Evolutionary conservation across 2,113 vertebrate genomes (phyloP).

Genomic region (Pangasianodon hypophthalmus): DNA sequence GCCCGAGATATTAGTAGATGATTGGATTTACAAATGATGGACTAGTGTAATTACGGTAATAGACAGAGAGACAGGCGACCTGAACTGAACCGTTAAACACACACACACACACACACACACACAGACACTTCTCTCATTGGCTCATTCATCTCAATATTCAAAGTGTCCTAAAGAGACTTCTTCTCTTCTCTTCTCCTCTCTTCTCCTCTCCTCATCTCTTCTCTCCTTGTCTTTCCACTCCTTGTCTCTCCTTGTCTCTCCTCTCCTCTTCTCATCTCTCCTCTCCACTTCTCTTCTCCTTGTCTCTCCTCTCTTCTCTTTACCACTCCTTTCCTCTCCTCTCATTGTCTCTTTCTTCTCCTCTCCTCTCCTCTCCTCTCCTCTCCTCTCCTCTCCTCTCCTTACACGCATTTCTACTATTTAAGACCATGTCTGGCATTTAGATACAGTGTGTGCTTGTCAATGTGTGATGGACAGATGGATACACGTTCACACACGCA

Average conservation of each 20-base stretch:
- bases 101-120: conserved; percentile 43
- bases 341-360: conserved; percentile 1
- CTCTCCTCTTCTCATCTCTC: conserved; percentile 12
- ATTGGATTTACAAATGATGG: conserved; percentile 70
- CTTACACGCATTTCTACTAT: background rate
- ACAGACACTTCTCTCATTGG: conserved; percentile 67
- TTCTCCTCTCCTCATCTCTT: conserved; percentile 30
- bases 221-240: background rate
- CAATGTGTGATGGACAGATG: background rate
- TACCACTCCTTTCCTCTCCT: background rate
- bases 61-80: background rate
- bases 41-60: conserved; percentile 61
- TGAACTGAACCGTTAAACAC: background rate
- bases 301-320: no score
- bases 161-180: conserved; percentile 5
- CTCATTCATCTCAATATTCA: conserved; percentile 65
- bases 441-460: background rate
- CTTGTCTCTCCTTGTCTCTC: conserved; percentile 11
- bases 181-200: conserved; percentile 27
- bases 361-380: background rate
- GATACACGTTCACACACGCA: background rate
- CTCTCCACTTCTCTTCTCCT: background rate
- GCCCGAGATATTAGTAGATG: conserved; percentile 67
- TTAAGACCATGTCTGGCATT: background rate
- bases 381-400: background rate